Conservation (phyloP, 1,140 invertebrate genomes). For the Sycophaga agraensis region DNA sequence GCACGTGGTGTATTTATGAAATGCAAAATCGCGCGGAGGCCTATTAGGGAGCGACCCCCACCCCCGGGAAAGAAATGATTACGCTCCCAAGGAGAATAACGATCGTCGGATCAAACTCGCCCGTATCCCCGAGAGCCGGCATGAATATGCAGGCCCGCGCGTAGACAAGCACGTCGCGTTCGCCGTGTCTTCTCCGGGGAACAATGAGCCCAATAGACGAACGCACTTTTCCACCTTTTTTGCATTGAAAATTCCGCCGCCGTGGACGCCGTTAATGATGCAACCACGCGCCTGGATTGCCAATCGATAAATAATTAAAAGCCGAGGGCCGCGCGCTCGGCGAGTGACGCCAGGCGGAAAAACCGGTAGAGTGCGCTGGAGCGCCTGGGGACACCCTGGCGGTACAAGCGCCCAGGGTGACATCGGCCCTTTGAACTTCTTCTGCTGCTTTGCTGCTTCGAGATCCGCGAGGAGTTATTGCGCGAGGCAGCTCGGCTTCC, state of each 20-base stretch:
- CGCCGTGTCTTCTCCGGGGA: not conserved
- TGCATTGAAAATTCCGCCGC: conserved; percentile 7
- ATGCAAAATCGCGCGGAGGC: conserved; percentile 15
- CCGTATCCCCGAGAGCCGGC: not conserved
- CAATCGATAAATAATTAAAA: conserved; percentile 11
- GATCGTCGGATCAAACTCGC: conserved; percentile 21
- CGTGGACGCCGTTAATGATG: conserved; percentile 1
- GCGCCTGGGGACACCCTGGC: too few relatives aligned
- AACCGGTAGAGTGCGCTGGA: too few relatives aligned
- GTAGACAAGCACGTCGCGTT: not conserved
- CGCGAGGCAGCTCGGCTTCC: too few relatives aligned
- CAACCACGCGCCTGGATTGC: not conserved
- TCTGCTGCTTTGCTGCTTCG: too few relatives aligned
- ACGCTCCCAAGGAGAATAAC: conserved; percentile 10
- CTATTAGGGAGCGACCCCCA: not conserved
- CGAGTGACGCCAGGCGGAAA: not conserved
- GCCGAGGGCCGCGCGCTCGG: not conserved
- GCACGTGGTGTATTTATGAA: conserved; percentile 10
- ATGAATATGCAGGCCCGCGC: conserved; percentile 6
- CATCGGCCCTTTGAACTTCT: too few relatives aligned
- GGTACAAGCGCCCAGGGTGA: too few relatives aligned
- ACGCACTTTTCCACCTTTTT: not conserved
- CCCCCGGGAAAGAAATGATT: conserved; percentile 9
- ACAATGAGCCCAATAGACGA: not conserved
- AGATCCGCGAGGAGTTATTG: too few relatives aligned